Percentiles rank a stretch among this genome's conserved stretches.
Evolutionary conservation across 2,113 vertebrate species (phyloP).

Genomic region (Entomyzon cyanotis): DNA sequence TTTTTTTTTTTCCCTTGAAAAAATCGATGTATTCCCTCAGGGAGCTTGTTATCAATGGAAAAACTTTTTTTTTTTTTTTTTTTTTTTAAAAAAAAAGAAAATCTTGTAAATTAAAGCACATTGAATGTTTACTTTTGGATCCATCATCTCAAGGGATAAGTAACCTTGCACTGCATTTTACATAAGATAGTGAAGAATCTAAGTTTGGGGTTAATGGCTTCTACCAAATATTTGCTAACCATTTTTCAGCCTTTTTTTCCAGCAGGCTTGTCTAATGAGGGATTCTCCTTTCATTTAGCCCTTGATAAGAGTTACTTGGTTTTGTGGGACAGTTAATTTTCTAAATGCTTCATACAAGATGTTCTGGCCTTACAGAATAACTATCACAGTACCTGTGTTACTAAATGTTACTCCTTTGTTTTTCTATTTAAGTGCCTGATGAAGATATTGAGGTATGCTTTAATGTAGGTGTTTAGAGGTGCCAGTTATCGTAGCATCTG

Average conservation of each 20-base stretch:
- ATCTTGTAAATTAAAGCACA: neutral
- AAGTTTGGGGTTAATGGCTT: slow-evolving; percentile 35
- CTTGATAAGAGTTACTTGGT: neutral
- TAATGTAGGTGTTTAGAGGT: neutral
- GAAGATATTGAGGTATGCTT: neutral
- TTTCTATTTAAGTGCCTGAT: slow-evolving; percentile 63
- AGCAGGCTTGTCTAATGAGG: neutral
- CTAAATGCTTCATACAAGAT: neutral
- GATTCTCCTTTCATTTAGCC: neutral
- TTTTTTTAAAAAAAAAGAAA: neutral
- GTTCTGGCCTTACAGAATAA: slow-evolving; percentile 11
- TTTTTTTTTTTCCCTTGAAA: neutral
- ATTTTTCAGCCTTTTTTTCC: neutral
- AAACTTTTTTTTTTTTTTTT: neutral
- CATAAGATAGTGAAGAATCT: neutral
- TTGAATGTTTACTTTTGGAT: slow-evolving; percentile 28
- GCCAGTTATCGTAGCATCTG: slow-evolving; percentile 34
- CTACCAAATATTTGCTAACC: slow-evolving; percentile 51
- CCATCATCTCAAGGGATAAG: slow-evolving; percentile 5
- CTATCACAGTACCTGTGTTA: neutral
- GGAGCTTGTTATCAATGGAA: neutral
- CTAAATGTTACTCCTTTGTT: neutral
- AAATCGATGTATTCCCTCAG: slow-evolving; percentile 22
- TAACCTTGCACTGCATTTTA: slow-evolving; percentile 33
- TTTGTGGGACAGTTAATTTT: neutral